phyloP scores from a whole-genome alignment of 2,797 vertebrate species.

The Arctocebus calabarensis region DNA sequence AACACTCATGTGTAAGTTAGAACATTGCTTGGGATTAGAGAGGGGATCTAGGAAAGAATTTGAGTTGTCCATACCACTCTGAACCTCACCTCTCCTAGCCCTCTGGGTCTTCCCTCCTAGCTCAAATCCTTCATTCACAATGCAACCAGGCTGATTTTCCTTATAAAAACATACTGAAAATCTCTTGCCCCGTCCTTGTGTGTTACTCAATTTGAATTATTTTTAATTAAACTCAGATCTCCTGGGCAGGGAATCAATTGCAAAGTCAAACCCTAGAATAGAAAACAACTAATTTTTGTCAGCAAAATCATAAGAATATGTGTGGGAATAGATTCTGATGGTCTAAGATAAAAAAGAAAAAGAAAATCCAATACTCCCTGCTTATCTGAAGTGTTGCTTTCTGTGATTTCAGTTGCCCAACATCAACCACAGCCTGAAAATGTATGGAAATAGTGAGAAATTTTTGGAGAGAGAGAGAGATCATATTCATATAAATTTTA shows the following conservation, averaged over 20 bases:
- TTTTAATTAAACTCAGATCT: neutral
- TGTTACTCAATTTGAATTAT: neutral
- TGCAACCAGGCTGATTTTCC: neutral
- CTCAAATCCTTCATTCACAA: neutral
- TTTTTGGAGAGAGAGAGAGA: neutral
- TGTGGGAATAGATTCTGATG: neutral
- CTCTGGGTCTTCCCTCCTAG: neutral
- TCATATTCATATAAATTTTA: neutral
- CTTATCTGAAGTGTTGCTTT: neutral
- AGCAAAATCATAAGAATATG: neutral
- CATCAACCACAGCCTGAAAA: neutral
- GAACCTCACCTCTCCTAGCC: neutral
- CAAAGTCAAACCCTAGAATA: neutral
- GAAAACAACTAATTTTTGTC: neutral
- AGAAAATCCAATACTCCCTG: neutral
- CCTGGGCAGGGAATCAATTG: neutral
- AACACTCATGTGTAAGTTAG: neutral
- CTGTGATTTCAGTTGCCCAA: neutral
- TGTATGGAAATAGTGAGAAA: neutral
- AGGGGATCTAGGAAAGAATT: neutral
- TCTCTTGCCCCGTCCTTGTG: neutral
- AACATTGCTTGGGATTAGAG: neutral
- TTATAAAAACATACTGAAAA: neutral
- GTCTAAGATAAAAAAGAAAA: neutral
- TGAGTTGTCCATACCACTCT: neutral